A percentile compares a stretch with the other conserved stretches of the same genome.
Conservation (phyloP, 2,113 vertebrate genomes). For the Hippocampus mohnikei region DNA sequence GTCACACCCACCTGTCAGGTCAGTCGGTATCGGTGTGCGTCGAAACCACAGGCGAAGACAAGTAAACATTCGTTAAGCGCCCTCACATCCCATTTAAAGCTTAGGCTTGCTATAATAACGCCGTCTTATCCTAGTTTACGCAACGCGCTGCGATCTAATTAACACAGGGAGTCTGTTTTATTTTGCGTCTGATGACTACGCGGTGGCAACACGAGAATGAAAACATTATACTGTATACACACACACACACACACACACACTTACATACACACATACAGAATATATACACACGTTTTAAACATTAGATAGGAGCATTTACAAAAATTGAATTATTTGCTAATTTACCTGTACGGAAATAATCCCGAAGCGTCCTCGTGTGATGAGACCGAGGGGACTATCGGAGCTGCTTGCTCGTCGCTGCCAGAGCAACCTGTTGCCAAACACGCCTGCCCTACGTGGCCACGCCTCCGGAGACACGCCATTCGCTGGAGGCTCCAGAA, state of each 20-base stretch:
- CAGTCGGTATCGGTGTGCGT: slow-evolving; percentile 68
- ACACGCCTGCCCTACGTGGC: not conserved
- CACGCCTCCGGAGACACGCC: not conserved
- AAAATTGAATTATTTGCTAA: not conserved
- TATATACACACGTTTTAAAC: not conserved
- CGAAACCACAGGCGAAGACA: slow-evolving; percentile 56
- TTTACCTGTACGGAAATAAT: slow-evolving; percentile 1
- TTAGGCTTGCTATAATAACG: slow-evolving; percentile 36
- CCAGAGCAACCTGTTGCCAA: slow-evolving; percentile 73
- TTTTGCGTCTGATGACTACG: not conserved
- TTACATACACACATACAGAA: too few species aligned
- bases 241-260: not conserved
- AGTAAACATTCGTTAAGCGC: slow-evolving; percentile 32
- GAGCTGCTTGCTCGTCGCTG: not conserved
- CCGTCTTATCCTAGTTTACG: slow-evolving; percentile 58
- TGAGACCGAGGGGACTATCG: slow-evolving; percentile 10
- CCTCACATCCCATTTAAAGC: slow-evolving; percentile 31
- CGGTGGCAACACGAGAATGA: not conserved
- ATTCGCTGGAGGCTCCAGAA: not conserved
- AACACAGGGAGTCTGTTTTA: slow-evolving; percentile 1
- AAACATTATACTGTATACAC: not conserved
- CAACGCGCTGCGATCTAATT: slow-evolving; percentile 56
- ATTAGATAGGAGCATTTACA: not conserved
- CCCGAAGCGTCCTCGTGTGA: slow-evolving; percentile 9
- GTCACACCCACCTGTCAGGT: slow-evolving; percentile 71